Evolutionary conservation across 1,140 invertebrate genomes (phyloP).

Genomic region (Tetraneura akinire): DNA sequence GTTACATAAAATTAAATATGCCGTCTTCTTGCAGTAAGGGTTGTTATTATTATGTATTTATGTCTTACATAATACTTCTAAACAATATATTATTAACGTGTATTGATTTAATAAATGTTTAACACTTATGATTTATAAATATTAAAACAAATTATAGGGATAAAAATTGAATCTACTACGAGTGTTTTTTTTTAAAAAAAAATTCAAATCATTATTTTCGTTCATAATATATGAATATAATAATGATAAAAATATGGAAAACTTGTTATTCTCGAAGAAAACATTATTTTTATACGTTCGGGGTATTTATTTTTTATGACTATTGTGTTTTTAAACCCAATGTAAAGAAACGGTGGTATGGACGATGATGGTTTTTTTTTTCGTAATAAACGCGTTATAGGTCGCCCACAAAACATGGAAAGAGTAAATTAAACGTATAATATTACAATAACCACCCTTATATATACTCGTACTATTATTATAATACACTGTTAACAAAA

Average conservation of each 20-base stretch:
- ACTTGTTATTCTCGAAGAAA: not conserved
- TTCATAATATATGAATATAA: not conserved
- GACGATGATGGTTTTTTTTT: not conserved
- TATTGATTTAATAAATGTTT: too few species aligned
- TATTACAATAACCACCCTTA: not conserved
- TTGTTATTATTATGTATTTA: too few species aligned
- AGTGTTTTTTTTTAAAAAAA: too few species aligned
- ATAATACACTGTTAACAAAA: not conserved
- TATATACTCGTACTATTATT: not conserved
- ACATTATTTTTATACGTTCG: not conserved
- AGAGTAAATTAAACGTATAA: not conserved
- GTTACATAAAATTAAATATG: too few species aligned
- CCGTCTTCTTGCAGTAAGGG: too few species aligned
- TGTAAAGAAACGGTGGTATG: not conserved
- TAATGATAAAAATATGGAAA: too few species aligned
- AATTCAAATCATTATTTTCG: not conserved
- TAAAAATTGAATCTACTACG: too few species aligned
- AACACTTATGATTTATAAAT: too few species aligned
- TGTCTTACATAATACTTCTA: too few species aligned
- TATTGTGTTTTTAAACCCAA: slow-evolving; percentile 3
- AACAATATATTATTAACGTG: too few species aligned
- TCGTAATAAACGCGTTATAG: not conserved
- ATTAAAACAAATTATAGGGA: too few species aligned
- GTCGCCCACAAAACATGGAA: not conserved
- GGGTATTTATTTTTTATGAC: not conserved